phyloP scores from a whole-genome alignment of 2,888 invertebrate species.

The Sphaerolaimus hirsutus region DNA sequence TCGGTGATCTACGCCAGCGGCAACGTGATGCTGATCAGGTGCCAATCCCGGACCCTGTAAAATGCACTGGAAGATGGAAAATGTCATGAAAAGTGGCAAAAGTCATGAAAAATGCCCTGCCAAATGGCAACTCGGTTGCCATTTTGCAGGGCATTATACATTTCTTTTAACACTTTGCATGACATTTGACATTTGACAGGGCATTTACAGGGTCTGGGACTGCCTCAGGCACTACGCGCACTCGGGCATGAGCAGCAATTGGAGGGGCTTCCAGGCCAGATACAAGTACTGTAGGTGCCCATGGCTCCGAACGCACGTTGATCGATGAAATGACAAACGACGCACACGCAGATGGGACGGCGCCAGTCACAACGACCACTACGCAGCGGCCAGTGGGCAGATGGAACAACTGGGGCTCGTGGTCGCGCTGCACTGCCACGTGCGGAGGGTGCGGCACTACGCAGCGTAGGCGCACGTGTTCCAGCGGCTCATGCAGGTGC shows the following conservation, averaged over 20 bases:
- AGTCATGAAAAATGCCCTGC: no score
- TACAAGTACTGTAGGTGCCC: not conserved
- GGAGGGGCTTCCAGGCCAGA: not conserved
- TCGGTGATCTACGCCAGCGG: not conserved
- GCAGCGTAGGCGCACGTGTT: not conserved
- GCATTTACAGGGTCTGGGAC: no score
- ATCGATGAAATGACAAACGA: no score
- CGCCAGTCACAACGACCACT: not conserved
- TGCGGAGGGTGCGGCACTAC: not conserved
- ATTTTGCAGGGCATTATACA: no score
- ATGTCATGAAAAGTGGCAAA: no score
- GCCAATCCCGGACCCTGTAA: no score
- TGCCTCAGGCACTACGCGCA: not conserved
- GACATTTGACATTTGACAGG: no score
- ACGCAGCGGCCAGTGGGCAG: not conserved
- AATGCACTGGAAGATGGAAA: no score
- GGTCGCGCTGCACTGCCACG: not conserved
- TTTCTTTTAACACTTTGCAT: no score
- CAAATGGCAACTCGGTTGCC: no score
- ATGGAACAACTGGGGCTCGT: not conserved
- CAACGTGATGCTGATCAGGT: not conserved
- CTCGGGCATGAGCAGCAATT: not conserved
- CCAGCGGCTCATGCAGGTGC: not conserved
- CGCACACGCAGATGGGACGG: no score
- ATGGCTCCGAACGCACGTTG: no score